phyloP scores from a whole-genome alignment of 1,140 invertebrate genomes.

The Charaxes varanes region DNA sequence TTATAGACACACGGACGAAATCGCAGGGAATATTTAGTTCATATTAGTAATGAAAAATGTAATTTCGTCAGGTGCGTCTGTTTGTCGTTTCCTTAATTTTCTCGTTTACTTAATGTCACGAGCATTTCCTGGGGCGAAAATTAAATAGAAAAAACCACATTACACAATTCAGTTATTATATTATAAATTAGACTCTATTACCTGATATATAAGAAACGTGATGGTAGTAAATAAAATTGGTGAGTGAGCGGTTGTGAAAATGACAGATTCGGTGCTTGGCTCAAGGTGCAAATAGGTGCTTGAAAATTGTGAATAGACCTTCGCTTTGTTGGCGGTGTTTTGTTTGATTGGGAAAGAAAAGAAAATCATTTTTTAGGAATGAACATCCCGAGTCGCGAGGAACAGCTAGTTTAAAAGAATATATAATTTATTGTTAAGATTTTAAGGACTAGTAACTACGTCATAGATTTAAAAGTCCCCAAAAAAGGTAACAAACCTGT shows the following conservation, averaged over 20 bases:
- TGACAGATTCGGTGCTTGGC: slow-evolving; percentile 36
- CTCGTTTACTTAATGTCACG: slow-evolving; percentile 41
- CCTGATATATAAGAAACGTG: slow-evolving; percentile 8
- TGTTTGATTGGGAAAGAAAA: no score
- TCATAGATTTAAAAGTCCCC: no score
- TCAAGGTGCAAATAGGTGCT: slow-evolving; percentile 38
- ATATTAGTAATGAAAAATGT: no score
- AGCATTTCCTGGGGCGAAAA: slow-evolving; percentile 39
- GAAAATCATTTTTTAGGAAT: no score
- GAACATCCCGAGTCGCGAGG: no score
- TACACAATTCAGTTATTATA: not conserved
- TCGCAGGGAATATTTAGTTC: no score
- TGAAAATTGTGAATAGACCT: slow-evolving; percentile 31
- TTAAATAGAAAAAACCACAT: slow-evolving; percentile 31
- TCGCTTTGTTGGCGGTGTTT: slow-evolving; percentile 30
- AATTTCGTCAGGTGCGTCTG: not conserved
- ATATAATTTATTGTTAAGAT: no score
- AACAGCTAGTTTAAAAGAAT: no score
- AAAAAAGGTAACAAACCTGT: not conserved
- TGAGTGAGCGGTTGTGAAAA: slow-evolving; percentile 26
- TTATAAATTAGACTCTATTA: slow-evolving; percentile 13
- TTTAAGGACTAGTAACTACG: no score
- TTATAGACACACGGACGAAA: no score
- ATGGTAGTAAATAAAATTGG: slow-evolving; percentile 8
- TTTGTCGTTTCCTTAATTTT: slow-evolving; percentile 29